Base-by-base conservation (phyloP, 1,140 invertebrate species). In the Drosophila lowei region DNA sequence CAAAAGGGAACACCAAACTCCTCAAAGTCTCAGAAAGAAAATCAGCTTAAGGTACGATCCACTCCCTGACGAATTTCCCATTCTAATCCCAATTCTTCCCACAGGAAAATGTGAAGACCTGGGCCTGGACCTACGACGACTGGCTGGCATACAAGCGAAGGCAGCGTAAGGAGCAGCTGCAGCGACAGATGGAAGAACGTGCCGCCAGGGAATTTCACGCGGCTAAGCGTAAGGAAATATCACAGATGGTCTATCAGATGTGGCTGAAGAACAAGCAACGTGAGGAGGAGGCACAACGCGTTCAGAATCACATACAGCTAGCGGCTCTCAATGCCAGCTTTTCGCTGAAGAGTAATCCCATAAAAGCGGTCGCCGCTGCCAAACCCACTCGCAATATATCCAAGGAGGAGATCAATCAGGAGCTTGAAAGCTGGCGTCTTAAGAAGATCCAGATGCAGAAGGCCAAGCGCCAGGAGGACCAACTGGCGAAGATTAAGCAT, bases 61-160 rank as follows among this genome's bases (percentile, higher is more conserved):
- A 30, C 3, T 30, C 7, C 28, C 7, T 2, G 11, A 34, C 3
- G 3, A 1, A 11, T 34, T 34, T 34, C 9, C 30, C 30, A 3
- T 11, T 34, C 9, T 3, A 4, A 11, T 34, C 3, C 2, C 3
- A 11, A 34, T 34, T 11, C 2, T 34, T 11, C 3, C 4, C 4
- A 13, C 11, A 4, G 11, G 11, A 38, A 11, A 13, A 13, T 13
- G 3, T 13, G 11, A 38, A 38, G 34, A 0, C 34, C 34, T 38
- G 34, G 11, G 11, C 3, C 34, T 38, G 34, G 1, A 13, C 84
- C 11, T 88, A 50, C 16, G 61, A 89, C 2, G 64, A 52, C 1
- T 88, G 83, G 83, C 64, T 28, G 18, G 73, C 75, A 1, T 54
- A 63, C 16, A 86, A 86, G 61, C 34, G 72, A 13, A 41, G 9